phyloP scores from a whole-genome alignment of 2,888 invertebrate genomes.

The Mantis religiosa region DNA sequence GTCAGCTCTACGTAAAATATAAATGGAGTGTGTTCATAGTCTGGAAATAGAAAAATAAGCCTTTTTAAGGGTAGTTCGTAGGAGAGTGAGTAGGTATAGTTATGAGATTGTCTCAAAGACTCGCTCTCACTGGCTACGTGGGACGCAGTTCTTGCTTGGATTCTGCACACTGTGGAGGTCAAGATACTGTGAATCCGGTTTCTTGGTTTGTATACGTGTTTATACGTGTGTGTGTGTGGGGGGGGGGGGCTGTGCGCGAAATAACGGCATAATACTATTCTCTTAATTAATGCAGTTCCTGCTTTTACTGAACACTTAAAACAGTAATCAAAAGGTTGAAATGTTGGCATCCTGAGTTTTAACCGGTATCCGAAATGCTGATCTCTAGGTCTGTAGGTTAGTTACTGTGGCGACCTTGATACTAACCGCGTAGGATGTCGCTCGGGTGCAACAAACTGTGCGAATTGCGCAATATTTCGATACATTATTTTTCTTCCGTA shows the following conservation, averaged over 20 bases:
- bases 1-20: no score
- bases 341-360: no score
- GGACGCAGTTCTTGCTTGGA: not conserved
- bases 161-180: not conserved
- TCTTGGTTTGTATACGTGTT: not conserved
- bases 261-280: not conserved
- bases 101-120: no score
- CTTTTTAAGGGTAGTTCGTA: no score
- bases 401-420: not conserved
- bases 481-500: no score
- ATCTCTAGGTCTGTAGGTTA: not conserved
- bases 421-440: not conserved
- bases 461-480: not conserved
- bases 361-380: not conserved
- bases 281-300: not conserved
- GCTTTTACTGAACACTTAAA: not conserved
- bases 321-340: not conserved
- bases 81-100: no score
- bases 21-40: no score
- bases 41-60: no score
- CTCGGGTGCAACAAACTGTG: not conserved
- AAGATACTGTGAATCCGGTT: not conserved
- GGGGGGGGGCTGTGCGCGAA: not conserved
- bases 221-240: not conserved
- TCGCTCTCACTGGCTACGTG: no score